phyloP scores from a whole-genome alignment of 2,888 invertebrate genomes.

The Eristalinus sepulchralis region DNA sequence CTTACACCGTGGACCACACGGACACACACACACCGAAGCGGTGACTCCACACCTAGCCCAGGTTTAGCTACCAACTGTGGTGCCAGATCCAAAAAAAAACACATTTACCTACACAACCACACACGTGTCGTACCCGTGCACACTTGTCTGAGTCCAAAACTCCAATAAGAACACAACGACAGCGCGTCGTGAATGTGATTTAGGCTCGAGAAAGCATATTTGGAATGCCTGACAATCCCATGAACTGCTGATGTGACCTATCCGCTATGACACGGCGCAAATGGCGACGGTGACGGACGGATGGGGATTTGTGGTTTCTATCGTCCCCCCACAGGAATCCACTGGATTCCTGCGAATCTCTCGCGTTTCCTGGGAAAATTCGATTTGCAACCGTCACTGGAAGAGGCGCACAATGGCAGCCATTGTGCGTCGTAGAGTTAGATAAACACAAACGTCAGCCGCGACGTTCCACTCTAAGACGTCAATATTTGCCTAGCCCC shows the following conservation, averaged over 20 bases:
- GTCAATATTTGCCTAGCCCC: not conserved
- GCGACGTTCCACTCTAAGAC: not conserved
- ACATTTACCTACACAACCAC: not conserved
- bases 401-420: not conserved
- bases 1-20: slow-evolving; percentile 50
- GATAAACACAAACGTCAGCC: not conserved
- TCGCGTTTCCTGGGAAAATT: slow-evolving; percentile 34
- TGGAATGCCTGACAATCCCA: slow-evolving; percentile 68
- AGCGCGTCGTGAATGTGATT: not conserved
- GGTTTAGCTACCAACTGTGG: slow-evolving; percentile 8
- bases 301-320: slow-evolving; percentile 10
- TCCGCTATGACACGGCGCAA: slow-evolving; percentile 32
- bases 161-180: slow-evolving; percentile 35
- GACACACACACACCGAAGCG: not conserved
- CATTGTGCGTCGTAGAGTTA: not conserved
- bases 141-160: slow-evolving; percentile 50
- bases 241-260: slow-evolving; percentile 56
- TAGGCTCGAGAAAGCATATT: slow-evolving; percentile 53
- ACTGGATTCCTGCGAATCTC: not conserved
- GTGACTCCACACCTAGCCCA: slow-evolving; percentile 44
- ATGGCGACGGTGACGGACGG: not conserved
- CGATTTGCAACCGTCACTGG: not conserved
- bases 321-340: not conserved
- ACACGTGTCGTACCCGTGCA: slow-evolving; percentile 5
- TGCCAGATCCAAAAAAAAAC: slow-evolving; percentile 24